A percentile compares a stretch with the other conserved stretches of the same genome.
phyloP scores from a whole-genome alignment of 2,888 invertebrate species.

The Chymomyza caudatula region DNA sequence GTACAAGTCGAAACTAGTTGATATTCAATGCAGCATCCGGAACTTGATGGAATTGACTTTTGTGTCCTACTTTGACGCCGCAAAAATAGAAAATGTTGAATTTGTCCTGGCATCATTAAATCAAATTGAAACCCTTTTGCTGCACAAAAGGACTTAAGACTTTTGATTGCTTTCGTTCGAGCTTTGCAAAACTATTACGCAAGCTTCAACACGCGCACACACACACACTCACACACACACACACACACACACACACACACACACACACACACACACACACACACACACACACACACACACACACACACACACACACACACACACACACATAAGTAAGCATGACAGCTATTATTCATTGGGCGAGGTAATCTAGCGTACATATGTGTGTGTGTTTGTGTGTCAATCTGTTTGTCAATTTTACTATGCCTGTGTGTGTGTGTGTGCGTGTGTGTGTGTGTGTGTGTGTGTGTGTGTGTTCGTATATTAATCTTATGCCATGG shows the following conservation, averaged over 20 bases:
- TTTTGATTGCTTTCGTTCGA: slow-evolving; percentile 54
- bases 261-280: neutral
- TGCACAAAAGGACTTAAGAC: slow-evolving; percentile 50
- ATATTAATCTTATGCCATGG: slow-evolving; percentile 46
- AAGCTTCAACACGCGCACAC: too few relatives aligned
- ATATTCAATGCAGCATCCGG: slow-evolving; percentile 68
- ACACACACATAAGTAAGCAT: neutral
- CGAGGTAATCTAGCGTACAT: slow-evolving; percentile 1
- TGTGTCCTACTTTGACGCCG: slow-evolving; percentile 30
- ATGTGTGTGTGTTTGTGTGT: slow-evolving; percentile 2
- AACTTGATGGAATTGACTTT: slow-evolving; percentile 70
- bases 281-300: neutral
- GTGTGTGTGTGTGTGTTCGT: slow-evolving; percentile 31
- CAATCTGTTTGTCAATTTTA: slow-evolving; percentile 2
- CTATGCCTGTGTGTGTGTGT: neutral
- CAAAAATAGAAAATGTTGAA: slow-evolving; percentile 41
- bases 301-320: neutral
- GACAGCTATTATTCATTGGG: neutral
- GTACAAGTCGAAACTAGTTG: slow-evolving; percentile 50
- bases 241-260: neutral
- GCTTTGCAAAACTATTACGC: slow-evolving; percentile 32
- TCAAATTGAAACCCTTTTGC: slow-evolving; percentile 69
- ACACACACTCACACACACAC: neutral
- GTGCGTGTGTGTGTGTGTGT: slow-evolving; percentile 16
- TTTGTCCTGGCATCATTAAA: slow-evolving; percentile 69